These are phyloP conservation scores for Spinibarbus caldwelli DNA, from an alignment of 2,797 vertebrate species.

Conservation along the genomic window DNA sequence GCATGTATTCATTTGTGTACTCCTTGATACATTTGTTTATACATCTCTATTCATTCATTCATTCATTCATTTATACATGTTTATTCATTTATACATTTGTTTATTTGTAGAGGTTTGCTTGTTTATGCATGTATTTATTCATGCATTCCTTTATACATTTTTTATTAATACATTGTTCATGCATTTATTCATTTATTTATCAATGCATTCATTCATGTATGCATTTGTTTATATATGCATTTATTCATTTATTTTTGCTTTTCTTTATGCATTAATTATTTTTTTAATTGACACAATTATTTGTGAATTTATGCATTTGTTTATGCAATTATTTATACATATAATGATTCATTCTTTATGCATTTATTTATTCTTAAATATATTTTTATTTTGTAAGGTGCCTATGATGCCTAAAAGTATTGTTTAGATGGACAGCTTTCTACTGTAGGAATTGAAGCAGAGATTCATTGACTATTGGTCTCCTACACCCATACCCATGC, in stretches of 20 bases:
- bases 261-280: not conserved
- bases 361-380: not conserved
- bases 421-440: not conserved
- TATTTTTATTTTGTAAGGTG: not conserved
- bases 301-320: not conserved
- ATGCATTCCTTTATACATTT: not conserved
- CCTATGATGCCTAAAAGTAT: not conserved
- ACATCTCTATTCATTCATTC: too few species aligned
- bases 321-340: not conserved
- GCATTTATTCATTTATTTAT: too few species aligned
- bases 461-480: not conserved
- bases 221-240: not conserved
- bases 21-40: not conserved
- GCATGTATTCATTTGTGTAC: not conserved
- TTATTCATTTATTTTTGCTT: not conserved
- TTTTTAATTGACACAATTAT: not conserved
- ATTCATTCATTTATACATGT: not conserved
- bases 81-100: too few species aligned
- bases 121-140: not conserved
- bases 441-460: not conserved
- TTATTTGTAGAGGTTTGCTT: too few species aligned
- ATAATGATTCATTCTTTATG: not conserved
- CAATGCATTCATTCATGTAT: not conserved
- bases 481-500: not conserved
- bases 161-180: too few species aligned